These are phyloP conservation scores for Drosophila quadrilineata DNA, from an alignment of 1,140 invertebrate species.

Conservation along the genomic window DNA sequence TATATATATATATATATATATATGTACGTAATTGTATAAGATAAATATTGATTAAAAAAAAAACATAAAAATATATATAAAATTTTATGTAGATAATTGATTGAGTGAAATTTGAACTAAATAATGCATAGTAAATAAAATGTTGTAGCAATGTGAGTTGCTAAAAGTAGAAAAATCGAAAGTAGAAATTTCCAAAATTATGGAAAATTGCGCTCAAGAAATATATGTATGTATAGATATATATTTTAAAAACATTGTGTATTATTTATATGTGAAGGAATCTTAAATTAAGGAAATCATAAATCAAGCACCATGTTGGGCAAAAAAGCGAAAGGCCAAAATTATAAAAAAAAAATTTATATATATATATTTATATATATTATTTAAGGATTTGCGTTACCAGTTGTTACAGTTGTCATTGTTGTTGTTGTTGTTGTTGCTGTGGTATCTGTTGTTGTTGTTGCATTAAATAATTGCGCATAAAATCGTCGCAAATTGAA, in stretches of 20 bases:
- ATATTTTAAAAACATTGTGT: too few relatives aligned
- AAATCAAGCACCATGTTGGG: conserved; percentile 22
- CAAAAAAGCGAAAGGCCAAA: background rate
- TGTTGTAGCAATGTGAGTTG: conserved; percentile 9
- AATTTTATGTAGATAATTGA: too few relatives aligned
- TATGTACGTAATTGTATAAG: background rate
- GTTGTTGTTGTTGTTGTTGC: conserved; percentile 8
- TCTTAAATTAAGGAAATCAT: conserved; percentile 24
- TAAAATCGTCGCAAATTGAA: conserved; percentile 66
- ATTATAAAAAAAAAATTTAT: background rate
- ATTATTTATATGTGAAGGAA: too few relatives aligned
- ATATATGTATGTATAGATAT: too few relatives aligned
- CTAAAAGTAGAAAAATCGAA: background rate
- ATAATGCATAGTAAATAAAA: conserved; percentile 7
- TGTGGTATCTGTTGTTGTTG: background rate
- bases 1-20: background rate
- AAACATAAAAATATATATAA: too few relatives aligned
- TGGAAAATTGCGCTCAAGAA: background rate
- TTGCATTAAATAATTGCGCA: conserved; percentile 50
- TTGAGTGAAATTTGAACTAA: conserved; percentile 39
- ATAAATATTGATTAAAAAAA: background rate
- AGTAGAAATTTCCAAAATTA: background rate
- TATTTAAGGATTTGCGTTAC: conserved; percentile 12
- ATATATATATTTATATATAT: background rate
- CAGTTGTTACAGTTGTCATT: background rate